Evolutionary conservation across 2,113 vertebrate genomes (phyloP).

Genomic region (Onychostoma macrolepis): DNA sequence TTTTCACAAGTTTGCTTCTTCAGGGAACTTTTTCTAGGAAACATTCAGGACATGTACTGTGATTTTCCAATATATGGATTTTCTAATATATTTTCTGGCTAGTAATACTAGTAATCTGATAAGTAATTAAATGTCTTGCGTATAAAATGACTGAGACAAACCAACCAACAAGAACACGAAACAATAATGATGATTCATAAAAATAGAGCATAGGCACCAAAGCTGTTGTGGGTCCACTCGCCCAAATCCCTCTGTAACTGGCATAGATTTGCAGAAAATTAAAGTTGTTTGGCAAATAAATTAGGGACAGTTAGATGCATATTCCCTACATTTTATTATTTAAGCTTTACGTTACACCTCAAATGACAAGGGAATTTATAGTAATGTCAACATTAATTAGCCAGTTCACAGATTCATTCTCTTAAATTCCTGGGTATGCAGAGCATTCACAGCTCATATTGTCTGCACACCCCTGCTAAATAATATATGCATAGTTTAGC

Average conservation of each 20-base stretch:
- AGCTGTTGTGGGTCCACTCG: background rate
- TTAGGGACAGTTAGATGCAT: background rate
- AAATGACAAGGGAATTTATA: background rate
- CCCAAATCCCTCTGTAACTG: background rate
- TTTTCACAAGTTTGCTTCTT: background rate
- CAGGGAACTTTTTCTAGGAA: background rate
- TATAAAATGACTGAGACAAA: background rate
- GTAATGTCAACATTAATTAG: background rate
- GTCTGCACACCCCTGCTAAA: background rate
- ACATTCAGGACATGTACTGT: background rate
- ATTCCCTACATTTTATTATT: background rate
- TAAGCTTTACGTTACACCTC: background rate
- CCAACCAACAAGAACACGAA: background rate
- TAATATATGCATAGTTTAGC: conserved; percentile 1
- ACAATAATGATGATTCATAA: background rate
- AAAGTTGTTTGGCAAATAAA: background rate
- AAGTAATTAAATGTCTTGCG: background rate
- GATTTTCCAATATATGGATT: background rate
- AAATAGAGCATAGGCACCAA: background rate
- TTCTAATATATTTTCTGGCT: no score
- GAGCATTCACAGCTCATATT: background rate
- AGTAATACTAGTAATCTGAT: no score
- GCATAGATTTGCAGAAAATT: background rate
- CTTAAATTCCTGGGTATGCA: background rate
- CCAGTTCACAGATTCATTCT: background rate